Evolutionary conservation across 2,113 vertebrate genomes (phyloP).

Genomic region (Thymallus thymallus): DNA sequence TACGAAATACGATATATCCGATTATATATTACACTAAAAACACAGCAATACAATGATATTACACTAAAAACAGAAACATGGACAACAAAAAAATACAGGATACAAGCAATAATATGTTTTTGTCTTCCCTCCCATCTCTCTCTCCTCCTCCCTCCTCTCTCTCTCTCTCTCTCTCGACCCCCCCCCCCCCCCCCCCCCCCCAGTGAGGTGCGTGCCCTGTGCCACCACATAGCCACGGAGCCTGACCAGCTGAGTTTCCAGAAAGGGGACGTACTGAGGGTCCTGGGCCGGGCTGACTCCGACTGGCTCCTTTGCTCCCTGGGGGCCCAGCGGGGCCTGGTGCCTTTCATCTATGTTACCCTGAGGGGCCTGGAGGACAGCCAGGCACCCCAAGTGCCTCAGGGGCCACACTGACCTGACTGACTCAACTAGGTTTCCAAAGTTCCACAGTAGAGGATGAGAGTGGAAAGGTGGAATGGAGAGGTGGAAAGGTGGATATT

Average conservation of each 20-base stretch:
- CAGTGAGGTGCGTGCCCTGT: conserved; percentile 88
- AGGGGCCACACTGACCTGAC: conserved; percentile 4
- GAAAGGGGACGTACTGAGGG: conserved; percentile 84
- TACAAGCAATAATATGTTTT: too few relatives aligned
- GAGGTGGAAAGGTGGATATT: too few relatives aligned
- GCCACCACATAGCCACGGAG: conserved; percentile 89
- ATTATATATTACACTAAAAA: too few relatives aligned
- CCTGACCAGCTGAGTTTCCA: conserved; percentile 90
- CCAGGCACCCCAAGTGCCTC: conserved; percentile 7
- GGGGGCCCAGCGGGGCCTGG: conserved; percentile 78
- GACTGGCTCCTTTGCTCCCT: conserved; percentile 88
- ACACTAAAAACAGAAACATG: too few relatives aligned
- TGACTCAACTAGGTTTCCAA: conserved; percentile 4
- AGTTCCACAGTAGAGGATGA: neutral
- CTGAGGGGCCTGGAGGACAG: conserved; percentile 63
- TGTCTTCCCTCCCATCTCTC: too few relatives aligned
- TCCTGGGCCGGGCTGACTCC: conserved; percentile 78
- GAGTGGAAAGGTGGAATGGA: too few relatives aligned
- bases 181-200: neutral
- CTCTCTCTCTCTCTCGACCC: neutral
- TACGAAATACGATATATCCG: too few relatives aligned
- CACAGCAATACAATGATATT: too few relatives aligned
- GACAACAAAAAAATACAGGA: too few relatives aligned
- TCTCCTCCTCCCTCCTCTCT: too few relatives aligned
- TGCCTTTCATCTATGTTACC: conserved; percentile 88